Conservation (phyloP, 2,797 vertebrate genomes). For the Etheostoma perlongum region DNA sequence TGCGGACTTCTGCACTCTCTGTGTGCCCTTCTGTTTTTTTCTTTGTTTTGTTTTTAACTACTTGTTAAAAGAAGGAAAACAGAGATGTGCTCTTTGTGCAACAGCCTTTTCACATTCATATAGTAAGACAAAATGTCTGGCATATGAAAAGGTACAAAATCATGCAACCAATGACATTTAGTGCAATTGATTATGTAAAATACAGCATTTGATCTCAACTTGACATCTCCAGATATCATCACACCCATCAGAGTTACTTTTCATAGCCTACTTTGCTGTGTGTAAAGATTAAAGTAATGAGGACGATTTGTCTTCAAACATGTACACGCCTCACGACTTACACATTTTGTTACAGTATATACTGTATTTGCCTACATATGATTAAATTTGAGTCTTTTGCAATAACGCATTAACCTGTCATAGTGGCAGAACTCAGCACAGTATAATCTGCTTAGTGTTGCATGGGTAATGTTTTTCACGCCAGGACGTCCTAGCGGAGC, state of each 20-base stretch:
- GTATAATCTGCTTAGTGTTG: constrained; percentile 14
- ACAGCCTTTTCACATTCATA: background rate
- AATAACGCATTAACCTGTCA: constrained; percentile 24
- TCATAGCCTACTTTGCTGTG: background rate
- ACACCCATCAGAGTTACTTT: too few species aligned
- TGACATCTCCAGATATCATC: background rate
- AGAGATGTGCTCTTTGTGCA: background rate
- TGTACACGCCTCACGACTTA: background rate
- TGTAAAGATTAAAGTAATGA: background rate
- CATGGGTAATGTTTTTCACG: constrained; percentile 34
- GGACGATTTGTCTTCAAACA: background rate
- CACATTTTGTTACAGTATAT: background rate
- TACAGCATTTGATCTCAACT: background rate
- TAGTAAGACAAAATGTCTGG: background rate
- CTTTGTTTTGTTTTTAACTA: background rate
- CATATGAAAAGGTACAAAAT: background rate
- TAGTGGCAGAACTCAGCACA: constrained; percentile 10
- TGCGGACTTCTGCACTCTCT: too few species aligned
- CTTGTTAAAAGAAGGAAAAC: background rate
- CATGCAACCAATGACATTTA: background rate
- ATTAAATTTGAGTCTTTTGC: constrained; percentile 24
- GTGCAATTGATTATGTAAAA: background rate
- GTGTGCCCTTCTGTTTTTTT: background rate
- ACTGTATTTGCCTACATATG: background rate
- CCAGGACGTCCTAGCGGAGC: constrained; percentile 27